Conservation (phyloP, 2,797 vertebrate genomes). For the Halcyon smyrnensis region DNA sequence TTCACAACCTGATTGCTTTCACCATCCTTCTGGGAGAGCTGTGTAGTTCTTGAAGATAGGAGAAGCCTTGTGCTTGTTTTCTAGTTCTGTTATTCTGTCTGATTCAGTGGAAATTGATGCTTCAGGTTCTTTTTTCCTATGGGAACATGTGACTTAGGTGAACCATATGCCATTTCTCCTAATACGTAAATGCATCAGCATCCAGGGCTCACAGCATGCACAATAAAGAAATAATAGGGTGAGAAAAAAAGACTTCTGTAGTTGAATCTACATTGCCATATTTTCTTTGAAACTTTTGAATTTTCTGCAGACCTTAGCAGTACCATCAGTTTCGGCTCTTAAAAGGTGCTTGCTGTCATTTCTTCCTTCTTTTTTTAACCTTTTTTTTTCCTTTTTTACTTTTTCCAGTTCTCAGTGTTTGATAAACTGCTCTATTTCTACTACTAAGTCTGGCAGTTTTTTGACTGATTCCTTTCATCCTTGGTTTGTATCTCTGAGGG, state of each 20-base stretch:
- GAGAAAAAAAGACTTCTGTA: not conserved
- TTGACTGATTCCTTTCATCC: not conserved
- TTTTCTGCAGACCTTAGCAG: not conserved
- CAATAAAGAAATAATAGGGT: not conserved
- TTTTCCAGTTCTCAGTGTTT: not conserved
- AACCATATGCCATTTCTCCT: not conserved
- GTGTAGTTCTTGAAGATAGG: fast-evolving
- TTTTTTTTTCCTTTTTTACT: not conserved
- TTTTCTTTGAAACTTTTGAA: not conserved
- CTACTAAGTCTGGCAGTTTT: not conserved
- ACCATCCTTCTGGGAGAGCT: fast-evolving
- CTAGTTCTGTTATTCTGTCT: not conserved
- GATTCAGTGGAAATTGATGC: not conserved
- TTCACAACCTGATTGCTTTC: not conserved
- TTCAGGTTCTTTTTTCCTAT: not conserved
- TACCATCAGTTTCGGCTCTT: not conserved
- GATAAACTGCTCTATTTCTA: not conserved
- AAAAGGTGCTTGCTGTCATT: not conserved
- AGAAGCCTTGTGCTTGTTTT: not conserved
- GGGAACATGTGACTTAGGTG: not conserved
- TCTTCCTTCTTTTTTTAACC: not conserved
- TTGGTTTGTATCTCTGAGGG: not conserved
- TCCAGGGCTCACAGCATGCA: not conserved
- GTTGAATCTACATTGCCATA: not conserved
- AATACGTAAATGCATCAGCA: not conserved